phyloP scores from a whole-genome alignment of 2,888 invertebrate genomes.

The Schrankia costaestrigalis region DNA sequence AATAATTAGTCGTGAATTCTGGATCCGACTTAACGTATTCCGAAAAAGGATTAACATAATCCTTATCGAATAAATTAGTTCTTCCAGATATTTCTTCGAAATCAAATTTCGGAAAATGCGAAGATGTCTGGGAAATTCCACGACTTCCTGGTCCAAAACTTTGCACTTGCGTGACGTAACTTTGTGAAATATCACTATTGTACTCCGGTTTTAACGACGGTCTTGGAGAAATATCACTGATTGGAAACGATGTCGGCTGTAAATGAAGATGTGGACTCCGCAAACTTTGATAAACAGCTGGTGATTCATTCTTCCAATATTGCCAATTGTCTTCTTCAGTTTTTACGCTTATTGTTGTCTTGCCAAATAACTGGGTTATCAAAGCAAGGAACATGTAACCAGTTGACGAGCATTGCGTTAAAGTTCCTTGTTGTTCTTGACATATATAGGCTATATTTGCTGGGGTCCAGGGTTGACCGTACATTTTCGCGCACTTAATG shows the following conservation, averaged over 20 bases:
- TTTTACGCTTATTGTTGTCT: slow-evolving; percentile 49
- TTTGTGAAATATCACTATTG: slow-evolving; percentile 29
- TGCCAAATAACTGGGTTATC: slow-evolving; percentile 79
- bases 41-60: slow-evolving; percentile 20
- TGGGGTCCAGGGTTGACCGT: slow-evolving; percentile 72
- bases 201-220: slow-evolving; percentile 25
- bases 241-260: slow-evolving; percentile 16
- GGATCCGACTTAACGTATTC: slow-evolving; percentile 17
- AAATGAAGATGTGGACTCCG: slow-evolving; percentile 5
- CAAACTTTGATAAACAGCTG: slow-evolving; percentile 6
- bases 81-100: slow-evolving; percentile 10
- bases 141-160: slow-evolving; percentile 41
- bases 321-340: slow-evolving; percentile 12
- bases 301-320: slow-evolving; percentile 1
- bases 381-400: slow-evolving; percentile 82
- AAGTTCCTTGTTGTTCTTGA: slow-evolving; percentile 68
- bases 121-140: slow-evolving; percentile 39
- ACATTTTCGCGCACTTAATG: slow-evolving; percentile 35
- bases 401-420: slow-evolving; percentile 81
- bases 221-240: slow-evolving; percentile 10
- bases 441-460: slow-evolving; percentile 80
- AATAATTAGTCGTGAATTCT: slow-evolving; percentile 21
- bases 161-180: slow-evolving; percentile 33
- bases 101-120: slow-evolving; percentile 39
- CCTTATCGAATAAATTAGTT: slow-evolving; percentile 4